Base-by-base conservation (phyloP, 2,888 invertebrate species). In the Choreutis nemorana region DNA sequence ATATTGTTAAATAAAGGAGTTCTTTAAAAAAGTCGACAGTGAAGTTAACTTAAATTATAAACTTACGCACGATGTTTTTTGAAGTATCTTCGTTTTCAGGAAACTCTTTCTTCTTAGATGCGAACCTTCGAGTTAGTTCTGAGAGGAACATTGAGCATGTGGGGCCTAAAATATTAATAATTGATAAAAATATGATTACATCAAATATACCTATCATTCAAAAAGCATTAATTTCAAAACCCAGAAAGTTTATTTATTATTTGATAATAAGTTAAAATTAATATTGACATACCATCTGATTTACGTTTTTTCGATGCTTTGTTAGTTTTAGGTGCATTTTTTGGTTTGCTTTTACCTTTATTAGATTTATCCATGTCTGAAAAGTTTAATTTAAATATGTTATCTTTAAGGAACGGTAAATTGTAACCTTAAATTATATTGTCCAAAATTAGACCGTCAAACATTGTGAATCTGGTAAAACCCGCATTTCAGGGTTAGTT, bases 91-190 rank as follows among this genome's bases (percentile, higher is more conserved):
- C 57, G 34, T 61, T 63, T 35, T 60, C 47, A n/a, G n/a, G n/a
- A n/a, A n/a, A n/a, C n/a, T n/a, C n/a, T 36, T 48, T 64, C 36
- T 54, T 64, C 42, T 57, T 70, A 2, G 45, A 46, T 3, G 62
- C 62, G 31, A 73, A 42, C 44, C 61, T 73, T 45, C 53, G 57
- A 5, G 68, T 57, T 29, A 77, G 38, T 35, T 73, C 72, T 8
- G 66, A 55, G 26, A 78, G 48, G 39, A 75, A 77, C 66, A 67
- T 71, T 8, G 73, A 71, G 44, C 77, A 77, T 6, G 66, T 58
- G 27, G 71, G 63, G 15, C 73, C 77, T 77, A 34, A 2, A 33
- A 36, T 9, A 32, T 25, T 18, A 30, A 24, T 12, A 25, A 3
- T 0, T 26, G n/a, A 9, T 18, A 14, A 22, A 11, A n/a, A n/a